Evolutionary conservation across 2,113 vertebrate species (phyloP).

Genomic region (Clupea harengus): DNA sequence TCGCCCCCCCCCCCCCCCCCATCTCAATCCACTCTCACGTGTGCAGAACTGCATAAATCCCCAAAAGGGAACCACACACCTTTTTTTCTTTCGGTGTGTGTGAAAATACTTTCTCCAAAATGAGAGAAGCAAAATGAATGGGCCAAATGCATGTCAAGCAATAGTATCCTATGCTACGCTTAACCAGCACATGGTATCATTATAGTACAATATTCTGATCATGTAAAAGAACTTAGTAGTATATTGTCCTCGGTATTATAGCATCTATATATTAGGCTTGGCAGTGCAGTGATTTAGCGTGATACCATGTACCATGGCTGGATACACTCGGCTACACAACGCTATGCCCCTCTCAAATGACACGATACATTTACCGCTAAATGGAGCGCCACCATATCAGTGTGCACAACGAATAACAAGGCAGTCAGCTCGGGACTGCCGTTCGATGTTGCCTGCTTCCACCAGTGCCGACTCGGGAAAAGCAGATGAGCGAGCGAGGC

Average conservation of each 20-base stretch:
- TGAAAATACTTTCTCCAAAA: too few species aligned
- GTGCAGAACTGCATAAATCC: not conserved
- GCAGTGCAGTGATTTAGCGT: not conserved
- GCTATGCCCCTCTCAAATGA: not conserved
- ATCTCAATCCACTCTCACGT: not conserved
- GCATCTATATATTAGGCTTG: not conserved
- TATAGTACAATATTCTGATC: not conserved
- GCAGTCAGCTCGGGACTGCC: not conserved
- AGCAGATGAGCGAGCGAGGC: not conserved
- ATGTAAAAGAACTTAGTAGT: not conserved
- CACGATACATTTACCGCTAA: not conserved
- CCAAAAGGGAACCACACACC: not conserved
- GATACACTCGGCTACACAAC: not conserved
- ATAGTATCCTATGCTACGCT: not conserved
- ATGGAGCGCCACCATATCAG: not conserved
- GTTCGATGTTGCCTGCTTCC: not conserved
- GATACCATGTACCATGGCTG: not conserved
- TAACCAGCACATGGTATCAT: not conserved
- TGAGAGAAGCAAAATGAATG: too few species aligned
- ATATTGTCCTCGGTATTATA: not conserved
- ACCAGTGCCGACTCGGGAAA: not conserved
- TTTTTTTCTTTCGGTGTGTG: not conserved
- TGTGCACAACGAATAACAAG: not conserved
- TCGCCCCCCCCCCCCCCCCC: constrained; percentile 41
- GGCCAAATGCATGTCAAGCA: not conserved